Evolutionary conservation across 2,888 invertebrate genomes (phyloP).

Genomic region (Troides helena): DNA sequence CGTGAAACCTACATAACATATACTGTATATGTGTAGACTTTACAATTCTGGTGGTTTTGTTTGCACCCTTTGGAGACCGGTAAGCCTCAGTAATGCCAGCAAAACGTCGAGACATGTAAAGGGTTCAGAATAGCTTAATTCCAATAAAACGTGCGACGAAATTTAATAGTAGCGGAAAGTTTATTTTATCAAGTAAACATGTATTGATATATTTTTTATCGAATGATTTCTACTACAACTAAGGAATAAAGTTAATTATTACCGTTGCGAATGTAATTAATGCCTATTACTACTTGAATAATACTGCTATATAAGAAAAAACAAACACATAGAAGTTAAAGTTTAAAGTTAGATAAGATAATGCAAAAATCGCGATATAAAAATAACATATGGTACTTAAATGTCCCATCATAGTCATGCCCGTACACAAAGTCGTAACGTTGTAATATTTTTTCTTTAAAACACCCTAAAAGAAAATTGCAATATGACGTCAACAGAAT

Average conservation of each 20-base stretch:
- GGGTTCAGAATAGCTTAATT: slow-evolving; percentile 72
- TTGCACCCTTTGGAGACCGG: slow-evolving; percentile 47
- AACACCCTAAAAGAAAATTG: slow-evolving; percentile 5
- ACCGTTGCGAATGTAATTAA: no score
- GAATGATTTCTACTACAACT: no score
- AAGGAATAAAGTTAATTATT: no score
- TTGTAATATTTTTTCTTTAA: neutral
- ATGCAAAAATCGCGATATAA: neutral
- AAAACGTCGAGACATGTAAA: slow-evolving; percentile 63
- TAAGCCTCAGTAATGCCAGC: slow-evolving; percentile 65
- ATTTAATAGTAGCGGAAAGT: slow-evolving; percentile 31
- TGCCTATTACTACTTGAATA: no score
- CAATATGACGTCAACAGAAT: slow-evolving; percentile 15
- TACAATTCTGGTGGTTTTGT: slow-evolving; percentile 33
- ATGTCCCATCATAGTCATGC: neutral
- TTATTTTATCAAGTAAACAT: neutral
- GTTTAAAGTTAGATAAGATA: no score
- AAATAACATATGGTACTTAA: neutral
- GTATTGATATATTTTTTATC: neutral
- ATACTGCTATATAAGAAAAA: no score
- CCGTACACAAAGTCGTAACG: neutral
- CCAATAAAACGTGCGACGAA: slow-evolving; percentile 74
- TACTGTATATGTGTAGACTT: slow-evolving; percentile 10
- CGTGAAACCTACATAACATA: slow-evolving; percentile 20
- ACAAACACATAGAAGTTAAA: no score